Evolutionary conservation across 2,113 vertebrate genomes (phyloP).

Genomic region (Nerophis ophidion): DNA sequence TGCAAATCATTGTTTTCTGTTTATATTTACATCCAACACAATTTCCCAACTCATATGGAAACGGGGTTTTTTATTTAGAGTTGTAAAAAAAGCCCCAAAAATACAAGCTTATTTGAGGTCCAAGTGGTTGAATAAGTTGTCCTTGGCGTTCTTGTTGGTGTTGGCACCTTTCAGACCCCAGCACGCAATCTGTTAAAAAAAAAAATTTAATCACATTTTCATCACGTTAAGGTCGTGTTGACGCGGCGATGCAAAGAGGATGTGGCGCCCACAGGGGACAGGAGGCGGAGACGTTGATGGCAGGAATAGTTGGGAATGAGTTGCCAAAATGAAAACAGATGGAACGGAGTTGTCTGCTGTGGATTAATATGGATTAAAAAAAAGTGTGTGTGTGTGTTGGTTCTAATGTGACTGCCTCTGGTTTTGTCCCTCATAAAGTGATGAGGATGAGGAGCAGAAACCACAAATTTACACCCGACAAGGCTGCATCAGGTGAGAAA

Average conservation of each 20-base stretch:
- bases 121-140: not conserved
- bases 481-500: conserved; percentile 46
- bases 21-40: too few species aligned
- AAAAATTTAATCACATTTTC: conserved; percentile 2
- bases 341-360: conserved; percentile 51
- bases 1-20: too few species aligned
- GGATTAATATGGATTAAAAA: conserved; percentile 69
- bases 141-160: conserved; percentile 1
- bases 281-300: not conserved
- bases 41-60: too few species aligned
- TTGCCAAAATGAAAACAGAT: conserved; percentile 64
- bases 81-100: too few species aligned
- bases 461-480: conserved; percentile 8
- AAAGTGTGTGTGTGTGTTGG: conserved; percentile 9
- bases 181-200: not conserved
- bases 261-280: conserved; percentile 1
- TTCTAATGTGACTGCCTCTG: conserved; percentile 10
- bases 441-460: conserved; percentile 15
- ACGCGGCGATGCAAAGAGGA: conserved; percentile 7
- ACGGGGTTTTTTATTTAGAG: too few species aligned
- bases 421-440: conserved; percentile 17
- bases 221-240: conserved; percentile 21
- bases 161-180: conserved; percentile 1
- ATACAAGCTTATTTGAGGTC: not conserved
- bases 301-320: conserved; percentile 31